Conservation (phyloP, 53 echinoderm and acorn worm genomes). For the Actinopyga echinites region DNA sequence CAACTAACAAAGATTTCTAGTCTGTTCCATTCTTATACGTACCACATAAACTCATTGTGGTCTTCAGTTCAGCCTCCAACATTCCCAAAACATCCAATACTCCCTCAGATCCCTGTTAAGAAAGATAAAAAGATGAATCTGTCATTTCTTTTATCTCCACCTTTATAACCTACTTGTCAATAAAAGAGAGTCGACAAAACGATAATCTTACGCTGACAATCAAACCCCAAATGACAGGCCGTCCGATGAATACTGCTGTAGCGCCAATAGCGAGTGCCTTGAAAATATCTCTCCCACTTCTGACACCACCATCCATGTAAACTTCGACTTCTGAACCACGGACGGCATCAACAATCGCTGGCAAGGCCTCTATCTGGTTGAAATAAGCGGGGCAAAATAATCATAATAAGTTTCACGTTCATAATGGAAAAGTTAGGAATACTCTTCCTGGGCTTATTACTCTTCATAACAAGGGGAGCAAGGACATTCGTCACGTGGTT, state of each 20-base stretch:
- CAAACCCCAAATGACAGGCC: slow-evolving; percentile 13
- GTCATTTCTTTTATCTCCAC: not conserved
- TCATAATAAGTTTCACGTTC: no score
- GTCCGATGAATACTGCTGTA: slow-evolving; percentile 20
- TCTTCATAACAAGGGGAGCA: no score
- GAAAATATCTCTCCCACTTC: slow-evolving; percentile 12
- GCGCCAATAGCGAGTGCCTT: slow-evolving; percentile 20
- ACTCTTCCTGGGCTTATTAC: no score
- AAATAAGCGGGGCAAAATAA: not conserved
- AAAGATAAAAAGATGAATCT: not conserved
- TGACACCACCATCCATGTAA: slow-evolving; percentile 17
- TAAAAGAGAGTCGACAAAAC: not conserved
- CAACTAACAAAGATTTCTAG: no score
- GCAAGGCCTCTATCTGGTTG: slow-evolving; percentile 1
- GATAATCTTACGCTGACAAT: not conserved
- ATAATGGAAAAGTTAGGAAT: no score
- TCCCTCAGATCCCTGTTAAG: not conserved
- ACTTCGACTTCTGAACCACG: slow-evolving; percentile 25
- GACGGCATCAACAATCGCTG: slow-evolving; percentile 8
- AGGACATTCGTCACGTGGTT: no score
- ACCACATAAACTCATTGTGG: slow-evolving; percentile 19
- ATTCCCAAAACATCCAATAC: not conserved
- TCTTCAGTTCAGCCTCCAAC: slow-evolving; percentile 1
- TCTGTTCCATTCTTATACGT: not conserved
- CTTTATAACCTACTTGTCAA: not conserved